Evolutionary conservation across 2,797 vertebrate genomes (phyloP), one percentile per base, ranked within the genome.

Genomic region (Enteromius thamalakanensis): DNA sequence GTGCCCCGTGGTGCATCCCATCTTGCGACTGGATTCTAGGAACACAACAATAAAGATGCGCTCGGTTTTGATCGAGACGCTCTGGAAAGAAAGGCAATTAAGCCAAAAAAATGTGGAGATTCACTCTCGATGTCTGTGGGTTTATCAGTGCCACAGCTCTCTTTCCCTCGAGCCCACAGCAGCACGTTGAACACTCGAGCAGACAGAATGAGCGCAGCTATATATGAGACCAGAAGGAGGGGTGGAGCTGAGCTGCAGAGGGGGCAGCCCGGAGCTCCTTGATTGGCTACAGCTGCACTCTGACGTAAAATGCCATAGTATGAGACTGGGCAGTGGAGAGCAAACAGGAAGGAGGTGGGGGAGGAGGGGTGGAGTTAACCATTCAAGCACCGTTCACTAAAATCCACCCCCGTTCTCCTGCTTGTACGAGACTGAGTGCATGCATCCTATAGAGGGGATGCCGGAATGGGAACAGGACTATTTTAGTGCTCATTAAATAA

Each of bases 1-100:
- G 87, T 93, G 93, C 74, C 95, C 96, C 8, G 96, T 93, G 71
- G 95, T 95, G 86, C 96, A 96, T 88, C 96, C 96, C 96, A 97
- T 97, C 91, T 92, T 89, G 75, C n/a, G 10, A 26, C 76, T 81
- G 69, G 87, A 79, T 77, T 70, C 76, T 84, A 84, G 87, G 64
- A 76, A 64, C 60, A 8, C 40, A 47, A 58, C 23, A 74, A 67
- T 21, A 51, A 55, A 53, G 14, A 45, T 29, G 19, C 29, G 55
- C 53, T 65, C 47, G 53, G 23, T 60, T 60, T 12, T 60, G n/a
- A 75, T 12, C 12, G 19, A 79, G 70, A 88, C 80, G 72, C 83
- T 53, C 51, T 21, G 51, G 19, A 19, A 53, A 19, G 60, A 76
- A 60, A 60, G 47, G 68, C 14, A 70, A 79, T 42, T 37, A 47